Evolutionary conservation across 2,113 vertebrate genomes (phyloP), one percentile per base, ranked within the genome.

Genomic region (Neodontobutis hainanensis): DNA sequence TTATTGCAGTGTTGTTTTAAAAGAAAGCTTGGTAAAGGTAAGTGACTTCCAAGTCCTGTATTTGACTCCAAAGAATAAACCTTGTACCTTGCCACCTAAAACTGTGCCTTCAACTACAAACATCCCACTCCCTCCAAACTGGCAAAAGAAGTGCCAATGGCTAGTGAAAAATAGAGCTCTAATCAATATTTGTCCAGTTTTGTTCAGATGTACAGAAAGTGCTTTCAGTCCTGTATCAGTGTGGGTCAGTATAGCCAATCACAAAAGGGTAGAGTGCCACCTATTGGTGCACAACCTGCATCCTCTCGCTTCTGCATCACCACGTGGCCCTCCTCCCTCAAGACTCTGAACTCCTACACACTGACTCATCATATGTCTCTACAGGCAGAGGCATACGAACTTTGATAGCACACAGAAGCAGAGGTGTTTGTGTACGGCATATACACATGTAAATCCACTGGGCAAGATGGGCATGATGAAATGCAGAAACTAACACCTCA

Each of bases 191-290:
- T 56, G 75, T 81, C 47, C 62, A 75, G 60, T 70, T 53, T 16
- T 2, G 3, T 61, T 72, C 0, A 1, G 32, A 56, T 58, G 32
- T 46, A 48, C 11, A 2, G 4, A 47, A 50, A 56, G 68, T 48
- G 47, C 64, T 56, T 53, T 44, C 61, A 65, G 66, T 65, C 65
- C 52, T 52, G 57, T 62, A 35, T 69, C 55, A 34, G 61, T 79
- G 70, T 84, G 62, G 78, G 81, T 87, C 81, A 86, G 61, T 46
- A 38, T 67, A 75, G 68, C 70, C 72, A 83, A 86, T 91, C 87
- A 91, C 65, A 73, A 91, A 90, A 92, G 91, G 82, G 87, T 91
- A 92, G 85, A 88, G 91, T 90, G 92, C 91, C 92, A 90, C 91
- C 91, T 93, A 89, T 91, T 90, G 92, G 91, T 81, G 68, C 64